phyloP scores from a whole-genome alignment of 2,888 invertebrate genomes.

The Sinopyrophorus schimmeli region DNA sequence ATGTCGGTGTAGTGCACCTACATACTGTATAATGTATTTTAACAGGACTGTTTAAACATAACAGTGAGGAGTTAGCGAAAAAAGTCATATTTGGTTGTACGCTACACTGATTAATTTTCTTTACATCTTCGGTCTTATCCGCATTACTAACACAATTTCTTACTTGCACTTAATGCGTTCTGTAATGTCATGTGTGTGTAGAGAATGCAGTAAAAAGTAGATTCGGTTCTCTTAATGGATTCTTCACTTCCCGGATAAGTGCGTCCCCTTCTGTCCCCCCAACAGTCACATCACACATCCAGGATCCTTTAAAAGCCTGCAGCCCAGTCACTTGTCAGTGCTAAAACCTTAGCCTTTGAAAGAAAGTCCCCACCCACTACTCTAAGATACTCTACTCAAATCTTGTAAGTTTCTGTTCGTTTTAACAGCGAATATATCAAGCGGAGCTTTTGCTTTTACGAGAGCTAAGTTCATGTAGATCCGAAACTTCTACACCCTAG shows the following conservation, averaged over 20 bases:
- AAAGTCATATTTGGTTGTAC: conserved; percentile 12
- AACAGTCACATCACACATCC: conserved; percentile 44
- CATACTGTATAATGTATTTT: too few relatives aligned
- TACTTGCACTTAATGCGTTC: conserved; percentile 31
- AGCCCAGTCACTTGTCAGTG: conserved; percentile 45
- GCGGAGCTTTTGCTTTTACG: conserved; percentile 43
- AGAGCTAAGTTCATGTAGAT: conserved; percentile 41
- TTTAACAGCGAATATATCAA: conserved; percentile 46
- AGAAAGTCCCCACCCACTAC: conserved; percentile 41
- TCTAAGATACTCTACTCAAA: conserved; percentile 43
- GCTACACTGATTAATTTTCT: conserved; percentile 28
- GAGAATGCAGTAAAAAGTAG: conserved; percentile 43
- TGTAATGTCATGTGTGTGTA: conserved; percentile 36
- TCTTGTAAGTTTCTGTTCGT: conserved; percentile 49
- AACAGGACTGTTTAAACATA: too few relatives aligned
- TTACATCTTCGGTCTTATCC: conserved; percentile 22
- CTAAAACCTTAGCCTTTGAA: conserved; percentile 47
- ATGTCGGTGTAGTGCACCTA: too few relatives aligned
- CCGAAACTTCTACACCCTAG: conserved; percentile 41
- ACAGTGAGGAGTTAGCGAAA: too few relatives aligned
- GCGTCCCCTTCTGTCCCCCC: conserved; percentile 38
- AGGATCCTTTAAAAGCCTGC: conserved; percentile 46
- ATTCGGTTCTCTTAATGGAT: conserved; percentile 48
- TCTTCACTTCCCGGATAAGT: conserved; percentile 49
- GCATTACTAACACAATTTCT: conserved; percentile 27